phyloP scores from a whole-genome alignment of 2,797 vertebrate genomes.

The Peromyscus melanophrys region DNA sequence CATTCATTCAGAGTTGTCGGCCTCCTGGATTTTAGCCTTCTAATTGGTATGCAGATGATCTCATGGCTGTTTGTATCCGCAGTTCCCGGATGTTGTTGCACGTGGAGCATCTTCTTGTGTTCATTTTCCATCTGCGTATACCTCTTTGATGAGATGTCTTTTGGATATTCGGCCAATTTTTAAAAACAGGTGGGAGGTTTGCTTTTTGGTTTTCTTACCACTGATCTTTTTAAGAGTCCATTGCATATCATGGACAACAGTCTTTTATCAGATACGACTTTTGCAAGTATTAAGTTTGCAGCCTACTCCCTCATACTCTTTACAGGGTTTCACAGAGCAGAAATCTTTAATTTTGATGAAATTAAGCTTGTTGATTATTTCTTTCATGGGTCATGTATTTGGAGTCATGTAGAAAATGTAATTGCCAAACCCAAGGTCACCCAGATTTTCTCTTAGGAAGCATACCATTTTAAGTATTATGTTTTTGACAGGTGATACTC shows the following conservation, averaged over 20 bases:
- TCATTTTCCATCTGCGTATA: not conserved
- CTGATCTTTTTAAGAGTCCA: not conserved
- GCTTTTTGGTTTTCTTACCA: not conserved
- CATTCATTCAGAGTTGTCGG: not conserved
- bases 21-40: not conserved
- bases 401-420: not conserved
- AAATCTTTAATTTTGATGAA: slow-evolving; percentile 41
- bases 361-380: slow-evolving; percentile 10
- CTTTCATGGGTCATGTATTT: slow-evolving; percentile 12
- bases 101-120: not conserved
- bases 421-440: not conserved
- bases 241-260: not conserved
- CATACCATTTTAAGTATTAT: not conserved
- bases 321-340: not conserved
- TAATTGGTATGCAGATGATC: not conserved
- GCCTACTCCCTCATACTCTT: not conserved
- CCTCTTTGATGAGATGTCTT: not conserved
- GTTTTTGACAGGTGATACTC: not conserved
- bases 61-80: not conserved
- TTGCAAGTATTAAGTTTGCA: not conserved
- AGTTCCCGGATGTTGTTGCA: not conserved
- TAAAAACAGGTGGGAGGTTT: not conserved
- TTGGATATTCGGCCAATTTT: not conserved
- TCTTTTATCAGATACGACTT: not conserved
- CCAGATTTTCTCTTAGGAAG: slow-evolving; percentile 2